phyloP scores from a whole-genome alignment of 2,113 vertebrate genomes.

The Hippocampus guttulatus region DNA sequence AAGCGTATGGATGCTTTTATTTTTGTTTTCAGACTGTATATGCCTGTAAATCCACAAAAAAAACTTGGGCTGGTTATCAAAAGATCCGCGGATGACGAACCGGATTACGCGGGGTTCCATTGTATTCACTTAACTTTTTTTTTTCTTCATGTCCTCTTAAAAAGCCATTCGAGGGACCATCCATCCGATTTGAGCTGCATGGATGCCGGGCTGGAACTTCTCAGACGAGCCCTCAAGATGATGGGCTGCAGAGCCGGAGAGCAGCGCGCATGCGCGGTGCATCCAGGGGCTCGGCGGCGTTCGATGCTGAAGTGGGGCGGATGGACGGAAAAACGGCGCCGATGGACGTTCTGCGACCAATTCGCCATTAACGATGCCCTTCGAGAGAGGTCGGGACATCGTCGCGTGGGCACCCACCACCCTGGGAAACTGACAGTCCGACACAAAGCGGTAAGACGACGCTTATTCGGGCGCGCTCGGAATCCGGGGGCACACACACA shows the following conservation, averaged over 20 bases:
- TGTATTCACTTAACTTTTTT: not conserved
- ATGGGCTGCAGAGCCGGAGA: conserved; percentile 42
- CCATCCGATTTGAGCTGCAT: not conserved
- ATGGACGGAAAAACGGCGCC: conserved; percentile 74
- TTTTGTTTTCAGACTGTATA: no score
- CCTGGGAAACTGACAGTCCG: conserved; percentile 60
- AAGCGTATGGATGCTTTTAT: no score
- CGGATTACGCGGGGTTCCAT: no score
- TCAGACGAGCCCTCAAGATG: not conserved
- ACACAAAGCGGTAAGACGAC: conserved; percentile 66
- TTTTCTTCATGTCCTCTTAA: not conserved
- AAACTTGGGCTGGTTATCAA: no score
- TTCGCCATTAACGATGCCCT: conserved; percentile 54
- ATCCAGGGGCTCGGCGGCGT: conserved; percentile 77
- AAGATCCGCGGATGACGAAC: no score
- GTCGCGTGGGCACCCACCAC: conserved; percentile 35
- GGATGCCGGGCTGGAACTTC: not conserved
- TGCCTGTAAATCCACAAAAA: no score
- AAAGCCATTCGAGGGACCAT: not conserved
- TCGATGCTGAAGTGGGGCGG: conserved; percentile 83
- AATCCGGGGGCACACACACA: conserved; percentile 19
- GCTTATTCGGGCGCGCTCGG: conserved; percentile 33
- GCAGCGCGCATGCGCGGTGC: conserved; percentile 76
- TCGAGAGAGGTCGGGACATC: conserved; percentile 42
- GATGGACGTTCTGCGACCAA: conserved; percentile 72